Evolutionary conservation across 2,113 vertebrate genomes (phyloP).

Genomic region (Lethenteron reissneri): DNA sequence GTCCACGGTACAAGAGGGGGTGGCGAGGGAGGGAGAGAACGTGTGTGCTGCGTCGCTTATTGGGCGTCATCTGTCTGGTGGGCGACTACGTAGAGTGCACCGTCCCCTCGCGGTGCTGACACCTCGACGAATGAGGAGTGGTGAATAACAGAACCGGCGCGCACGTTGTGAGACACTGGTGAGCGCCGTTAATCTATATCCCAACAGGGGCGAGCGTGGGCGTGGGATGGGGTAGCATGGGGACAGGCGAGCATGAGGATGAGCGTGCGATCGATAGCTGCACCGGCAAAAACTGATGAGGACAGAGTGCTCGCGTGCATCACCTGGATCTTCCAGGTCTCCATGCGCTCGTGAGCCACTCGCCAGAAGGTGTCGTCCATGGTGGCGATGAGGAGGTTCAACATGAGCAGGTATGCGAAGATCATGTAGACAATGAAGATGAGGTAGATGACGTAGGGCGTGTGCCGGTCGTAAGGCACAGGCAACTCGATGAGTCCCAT

Average conservation of each 20-base stretch:
- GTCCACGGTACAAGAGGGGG: too few relatives aligned
- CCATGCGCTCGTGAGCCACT: conserved; percentile 8
- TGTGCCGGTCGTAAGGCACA: conserved; percentile 9
- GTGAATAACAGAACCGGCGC: too few relatives aligned
- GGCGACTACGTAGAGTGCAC: too few relatives aligned
- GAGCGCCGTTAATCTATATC: background rate
- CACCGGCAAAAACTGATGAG: background rate
- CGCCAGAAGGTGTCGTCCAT: conserved; percentile 11
- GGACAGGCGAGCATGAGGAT: background rate
- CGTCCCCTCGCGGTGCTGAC: too few relatives aligned
- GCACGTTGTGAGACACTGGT: background rate
- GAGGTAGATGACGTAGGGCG: conserved; percentile 7
- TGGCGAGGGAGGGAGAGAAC: too few relatives aligned
- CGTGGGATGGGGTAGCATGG: background rate
- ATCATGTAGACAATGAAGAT: conserved; percentile 7
- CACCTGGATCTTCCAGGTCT: conserved; percentile 4
- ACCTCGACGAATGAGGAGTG: too few relatives aligned
- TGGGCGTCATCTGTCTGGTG: too few relatives aligned
- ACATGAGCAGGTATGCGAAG: conserved; percentile 11
- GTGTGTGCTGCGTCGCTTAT: too few relatives aligned
- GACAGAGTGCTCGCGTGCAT: background rate
- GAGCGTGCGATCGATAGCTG: background rate
- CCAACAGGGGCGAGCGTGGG: background rate
- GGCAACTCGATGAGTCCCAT: conserved; percentile 10
- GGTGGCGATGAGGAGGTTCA: conserved; percentile 8